A percentile compares a stretch with the other conserved stretches of the same genome.
Conservation (phyloP, 2,888 invertebrate species). For the Flexamia atlantica region DNA sequence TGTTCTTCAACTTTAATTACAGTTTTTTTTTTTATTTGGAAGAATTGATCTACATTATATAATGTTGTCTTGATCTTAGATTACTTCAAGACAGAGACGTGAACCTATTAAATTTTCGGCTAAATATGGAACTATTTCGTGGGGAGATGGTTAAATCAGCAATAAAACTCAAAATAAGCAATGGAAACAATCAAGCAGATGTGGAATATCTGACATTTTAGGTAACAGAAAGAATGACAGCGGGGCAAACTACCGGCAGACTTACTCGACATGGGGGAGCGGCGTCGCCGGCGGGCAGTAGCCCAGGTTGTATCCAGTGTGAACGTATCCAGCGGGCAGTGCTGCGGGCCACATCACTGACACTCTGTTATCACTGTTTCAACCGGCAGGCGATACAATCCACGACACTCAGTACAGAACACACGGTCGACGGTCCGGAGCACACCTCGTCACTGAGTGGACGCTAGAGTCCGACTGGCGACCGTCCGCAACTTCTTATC, state of each 20-base stretch:
- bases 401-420: not conserved
- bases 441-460: constrained; percentile 42
- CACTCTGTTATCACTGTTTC: constrained; percentile 9
- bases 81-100: no score
- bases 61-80: no score
- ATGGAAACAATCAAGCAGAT: no score
- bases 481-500: constrained; percentile 37
- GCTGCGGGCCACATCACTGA: constrained; percentile 36
- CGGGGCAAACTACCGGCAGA: not conserved
- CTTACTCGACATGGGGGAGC: constrained; percentile 33
- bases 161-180: no score
- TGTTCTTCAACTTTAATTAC: no score
- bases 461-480: constrained; percentile 58
- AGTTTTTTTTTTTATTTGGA: no score
- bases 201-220: no score
- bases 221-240: no score
- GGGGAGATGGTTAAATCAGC: no score
- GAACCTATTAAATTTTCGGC: no score
- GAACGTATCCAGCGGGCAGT: constrained; percentile 32
- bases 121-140: no score
- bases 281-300: constrained; percentile 19
- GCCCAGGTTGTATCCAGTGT: constrained; percentile 12
- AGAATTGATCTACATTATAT: no score
- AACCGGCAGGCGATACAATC: not conserved
- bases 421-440: not conserved